These are phyloP conservation scores for Peribatodes rhomboidaria DNA, from an alignment of 2,888 invertebrate genomes.

Conservation along the genomic window DNA sequence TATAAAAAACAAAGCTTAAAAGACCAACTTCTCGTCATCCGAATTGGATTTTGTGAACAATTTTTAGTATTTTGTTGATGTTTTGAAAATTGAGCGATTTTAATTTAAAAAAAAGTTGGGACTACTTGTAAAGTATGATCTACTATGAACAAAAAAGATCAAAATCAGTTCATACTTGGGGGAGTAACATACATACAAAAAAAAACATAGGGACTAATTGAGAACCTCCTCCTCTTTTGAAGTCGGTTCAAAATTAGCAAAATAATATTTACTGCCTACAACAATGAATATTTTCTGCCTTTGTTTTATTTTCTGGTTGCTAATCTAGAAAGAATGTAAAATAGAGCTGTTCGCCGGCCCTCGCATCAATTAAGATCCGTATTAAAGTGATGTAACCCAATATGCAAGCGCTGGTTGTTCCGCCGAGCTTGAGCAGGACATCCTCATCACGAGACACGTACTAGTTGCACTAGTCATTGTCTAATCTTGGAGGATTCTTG, in stretches of 20 bases:
- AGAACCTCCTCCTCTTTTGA: too few species aligned
- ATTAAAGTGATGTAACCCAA: conserved; percentile 37
- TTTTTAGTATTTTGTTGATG: too few species aligned
- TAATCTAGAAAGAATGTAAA: conserved; percentile 15
- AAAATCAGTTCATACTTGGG: too few species aligned
- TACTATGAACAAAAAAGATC: too few species aligned
- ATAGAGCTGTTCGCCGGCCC: conserved; percentile 10
- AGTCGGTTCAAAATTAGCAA: neutral
- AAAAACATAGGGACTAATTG: too few species aligned
- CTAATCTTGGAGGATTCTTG: conserved; percentile 25
- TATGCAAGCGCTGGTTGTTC: conserved; percentile 27
- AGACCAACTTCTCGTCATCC: too few species aligned
- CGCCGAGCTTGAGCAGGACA: conserved; percentile 49
- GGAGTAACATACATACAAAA: too few species aligned
- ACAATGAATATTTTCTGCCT: neutral
- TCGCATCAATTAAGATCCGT: conserved; percentile 31
- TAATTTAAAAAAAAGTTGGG: neutral
- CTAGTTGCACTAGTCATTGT: conserved; percentile 31
- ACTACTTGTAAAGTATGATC: too few species aligned
- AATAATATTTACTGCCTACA: neutral
- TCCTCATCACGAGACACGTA: conserved; percentile 41
- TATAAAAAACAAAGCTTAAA: too few species aligned
- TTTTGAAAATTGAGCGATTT: too few species aligned
- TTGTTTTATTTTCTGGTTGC: neutral
- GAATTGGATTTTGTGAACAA: too few species aligned